Base-by-base conservation (phyloP, 2,888 invertebrate genomes). In the Campoplex nolae region DNA sequence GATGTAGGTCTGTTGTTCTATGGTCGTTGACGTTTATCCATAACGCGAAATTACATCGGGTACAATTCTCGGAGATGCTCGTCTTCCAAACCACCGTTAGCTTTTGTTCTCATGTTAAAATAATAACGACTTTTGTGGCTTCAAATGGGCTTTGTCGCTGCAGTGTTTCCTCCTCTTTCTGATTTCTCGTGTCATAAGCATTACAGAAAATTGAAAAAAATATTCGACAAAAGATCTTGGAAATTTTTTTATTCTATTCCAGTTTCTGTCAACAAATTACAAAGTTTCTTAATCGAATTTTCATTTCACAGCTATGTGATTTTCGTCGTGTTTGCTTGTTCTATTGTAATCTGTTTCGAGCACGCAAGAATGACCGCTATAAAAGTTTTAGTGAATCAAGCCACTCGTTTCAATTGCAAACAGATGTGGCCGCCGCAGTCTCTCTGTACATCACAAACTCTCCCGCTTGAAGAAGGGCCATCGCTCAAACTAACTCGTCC, bases 321-420 rank as follows among this genome's bases (percentile, higher is more conserved):
- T 86, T 77, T n/a, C 51, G 35, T 18, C 35, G 3, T 11, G 54
- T 67, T 6, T 58, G 51, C 65, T 13, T 54, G n/a, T 62, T 74
- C 28, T 56, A 65, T 42, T 42, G 58, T 56, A 74, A 54, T 32
- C 7, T 42, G 45, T 67, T 68, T 45, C 35, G 54, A 85, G 78
- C 79, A 67, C 58, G 75, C 38, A 82, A 74, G 74, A 38, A 80
- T 48, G 76, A 86, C 89, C 89, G 87, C 87, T 89, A 90, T 90
- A 91, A 90, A 92, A 91, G 88, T 88, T 67, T 70, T 58, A 86
- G 87, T 90, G 90, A 90, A 90, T 90, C 92, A 86, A 89, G 89
- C 91, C 92, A 92, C 92, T 93, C 92, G 92, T 92, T 93, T 91
- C 92, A 93, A 93, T 93, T 93, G 93, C 92, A 93, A 93, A 92